Base-by-base conservation (phyloP, 2,113 vertebrate species). In the Cottus gobio region DNA sequence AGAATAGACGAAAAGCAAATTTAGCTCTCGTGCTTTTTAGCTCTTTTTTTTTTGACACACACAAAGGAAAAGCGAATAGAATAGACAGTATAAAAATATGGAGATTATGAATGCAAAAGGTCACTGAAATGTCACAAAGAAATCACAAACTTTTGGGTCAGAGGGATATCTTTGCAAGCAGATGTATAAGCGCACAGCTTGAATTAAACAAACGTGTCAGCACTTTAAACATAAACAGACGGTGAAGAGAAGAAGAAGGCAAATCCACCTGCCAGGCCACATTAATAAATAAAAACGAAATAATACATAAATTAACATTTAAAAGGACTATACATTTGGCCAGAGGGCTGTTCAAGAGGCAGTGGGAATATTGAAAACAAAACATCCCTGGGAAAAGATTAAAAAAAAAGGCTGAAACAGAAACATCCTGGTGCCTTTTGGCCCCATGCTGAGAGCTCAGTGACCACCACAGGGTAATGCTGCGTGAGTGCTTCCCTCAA, bases 111-210 rank as follows among this genome's bases (percentile, higher is more conserved):
- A 66, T 69, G 84, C 36, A 80, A 75, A 80, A 75, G 80, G 79
- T 86, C 74, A 77, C 0, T 5, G 7, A 73, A 83, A 86, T 80
- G 78, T 79, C 84, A 85, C 26, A 66, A 39, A 76, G 52, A 62
- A 69, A 71, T 67, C 20, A 22, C 9, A 5, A 79, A 82, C 71
- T 24, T 82, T 54, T 26, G 15, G 24, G 42, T 39, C 34, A n/a
- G 30, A 64, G n/a, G 37, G 20, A 15, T 16, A 36, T 52, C 69
- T 79, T 20, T 58, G 61, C 18, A 30, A n/a, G 52, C 39, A 71
- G 22, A 60, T 85, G 20, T 16, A 58, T 16, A 78, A 0, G 16
- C 37, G 37, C 12, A 58, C 63, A 58, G 65, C 28, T 73, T 52
- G 31, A 15, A 86, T 75, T 30, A 67, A 79, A 83, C 44, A 74